Evolutionary conservation across 1,140 invertebrate species (phyloP), one percentile per base, ranked within the genome.

Genomic region (Sarcophaga peregrina): DNA sequence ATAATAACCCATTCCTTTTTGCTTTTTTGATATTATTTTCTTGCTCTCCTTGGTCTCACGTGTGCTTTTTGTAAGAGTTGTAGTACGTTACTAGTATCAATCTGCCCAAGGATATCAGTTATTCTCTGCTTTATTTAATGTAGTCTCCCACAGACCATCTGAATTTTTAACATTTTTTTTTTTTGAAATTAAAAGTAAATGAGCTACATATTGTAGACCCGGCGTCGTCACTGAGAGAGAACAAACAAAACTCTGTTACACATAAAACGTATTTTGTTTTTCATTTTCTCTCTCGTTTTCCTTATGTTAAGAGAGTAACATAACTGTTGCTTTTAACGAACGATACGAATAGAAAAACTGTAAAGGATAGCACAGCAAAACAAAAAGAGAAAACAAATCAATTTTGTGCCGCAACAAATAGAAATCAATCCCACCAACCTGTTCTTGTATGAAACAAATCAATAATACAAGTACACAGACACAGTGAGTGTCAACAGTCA

Each of bases 291-390:
- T 68, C 62, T 20, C 17, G 20, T 9, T 68, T 68, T 25, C 6
- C 25, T 37, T 37, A 2, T 37, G 4, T 37, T 37, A 37, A 68
- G n/a, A 68, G 62, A 68, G 9, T 68, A 68, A 68, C 62, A 68
- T 68, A 68, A 68, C 62, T 68, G 62, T 68, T 68, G 62, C 62
- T 8, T 68, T 13, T 62, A n/a, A 13, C 54, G n/a, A 62, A 11
- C n/a, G 13, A 58, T 15, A 15, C 11, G 3, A 58, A 58, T 4
- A 37, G 25, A 37, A 37, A 37, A 37, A 37, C 25, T 4, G 0
- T 4, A 58, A 58, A 58, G 15, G 13, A n/a, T 58, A 58, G 54
- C 17, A 20, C 17, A 68, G 7, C 62, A 68, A 68, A 20, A 68
- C 62, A 68, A 20, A 68, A 37, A 6, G n/a, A 58, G 62, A 25